Base-by-base conservation (phyloP, 2,113 vertebrate species). In the Cyanoderma ruficeps region DNA sequence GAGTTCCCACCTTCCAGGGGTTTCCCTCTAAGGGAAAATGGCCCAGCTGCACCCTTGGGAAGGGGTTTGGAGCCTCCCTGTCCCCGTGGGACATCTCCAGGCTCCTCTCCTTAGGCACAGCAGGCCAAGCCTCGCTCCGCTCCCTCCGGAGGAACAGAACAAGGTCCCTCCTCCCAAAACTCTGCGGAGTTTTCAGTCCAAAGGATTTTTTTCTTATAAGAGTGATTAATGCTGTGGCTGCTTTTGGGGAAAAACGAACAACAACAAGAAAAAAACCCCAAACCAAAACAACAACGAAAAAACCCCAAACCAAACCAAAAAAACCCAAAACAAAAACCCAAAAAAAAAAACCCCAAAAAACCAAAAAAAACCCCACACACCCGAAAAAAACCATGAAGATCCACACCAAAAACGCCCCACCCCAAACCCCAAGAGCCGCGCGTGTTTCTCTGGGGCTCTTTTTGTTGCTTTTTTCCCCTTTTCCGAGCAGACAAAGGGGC, bases 401-500 rank as follows among this genome's bases (percentile, higher is more conserved):
- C 17, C 31, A 31, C 31, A 14, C 35, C 6, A 60, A 35, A 59
- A 31, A 22, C 9, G 68, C 42, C 42, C 42, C 42, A 19, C 16
- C 16, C 15, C 10, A 52, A 12, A 18, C 33, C 16, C 21, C 23
- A 53, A 50, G 65, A 72, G 49, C 11, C 6, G 3, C 13, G 27
- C 24, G 68, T 3, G 17, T 61, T 74, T 82, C 39, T 31, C 5
- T n/a, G 9, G 18, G 41, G 8, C 0, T 1, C 52, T 59, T 96
- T 88, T 23, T 20, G 11, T 3, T 6, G 4, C n/a, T 42, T 22
- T 81, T 52, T 52, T 30, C 5, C 13, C 2, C 28, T 25, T 89
- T 81, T 94, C 49, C 31, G 46, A 67, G 93, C 90, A 94, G 95
- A 96, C 93, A 97, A 92, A 94, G 97, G 68, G 37, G 6, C n/a